phyloP scores from a whole-genome alignment of 2,797 vertebrate genomes.

The Serranus cabrilla region DNA sequence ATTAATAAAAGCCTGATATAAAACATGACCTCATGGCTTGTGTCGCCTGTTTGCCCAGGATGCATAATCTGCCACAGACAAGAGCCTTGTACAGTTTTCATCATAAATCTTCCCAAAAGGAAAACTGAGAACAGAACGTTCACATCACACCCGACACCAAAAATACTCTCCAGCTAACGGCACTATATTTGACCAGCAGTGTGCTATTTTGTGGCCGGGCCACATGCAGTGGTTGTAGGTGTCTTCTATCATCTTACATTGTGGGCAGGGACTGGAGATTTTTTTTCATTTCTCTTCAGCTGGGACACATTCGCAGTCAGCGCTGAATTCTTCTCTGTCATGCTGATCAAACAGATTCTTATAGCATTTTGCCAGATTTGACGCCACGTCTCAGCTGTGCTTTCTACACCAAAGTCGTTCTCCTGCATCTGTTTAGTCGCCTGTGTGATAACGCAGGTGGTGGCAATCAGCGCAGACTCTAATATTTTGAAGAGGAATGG shows the following conservation, averaged over 20 bases:
- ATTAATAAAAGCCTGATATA: neutral
- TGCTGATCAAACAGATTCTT: conserved; percentile 62
- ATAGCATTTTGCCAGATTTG: conserved; percentile 63
- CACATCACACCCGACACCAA: conserved; percentile 45
- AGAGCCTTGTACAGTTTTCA: neutral
- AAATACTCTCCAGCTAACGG: conserved; percentile 39
- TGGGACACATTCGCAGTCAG: conserved; percentile 19
- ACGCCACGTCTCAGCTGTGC: conserved; percentile 65
- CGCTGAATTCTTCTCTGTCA: conserved; percentile 24
- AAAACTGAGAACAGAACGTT: conserved; percentile 38
- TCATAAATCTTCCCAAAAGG: conserved; percentile 16
- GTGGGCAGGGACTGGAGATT: conserved; percentile 20
- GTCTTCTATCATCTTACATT: conserved; percentile 51
- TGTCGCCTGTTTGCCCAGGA: neutral
- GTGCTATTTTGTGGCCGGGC: conserved; percentile 31
- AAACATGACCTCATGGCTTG: conserved; percentile 5
- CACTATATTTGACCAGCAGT: conserved; percentile 45
- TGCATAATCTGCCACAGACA: conserved; percentile 15
- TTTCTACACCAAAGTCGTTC: conserved; percentile 51
- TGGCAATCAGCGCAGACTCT: conserved; percentile 54
- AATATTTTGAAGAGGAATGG: conserved; percentile 66
- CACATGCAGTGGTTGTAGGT: conserved; percentile 46
- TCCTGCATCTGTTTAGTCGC: conserved; percentile 67
- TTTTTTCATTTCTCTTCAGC: conserved; percentile 15
- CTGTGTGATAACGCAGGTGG: conserved; percentile 70